Evolutionary conservation across 2,797 vertebrate genomes (phyloP), one percentile per base, ranked within the genome.

Genomic region (Gila robusta): DNA sequence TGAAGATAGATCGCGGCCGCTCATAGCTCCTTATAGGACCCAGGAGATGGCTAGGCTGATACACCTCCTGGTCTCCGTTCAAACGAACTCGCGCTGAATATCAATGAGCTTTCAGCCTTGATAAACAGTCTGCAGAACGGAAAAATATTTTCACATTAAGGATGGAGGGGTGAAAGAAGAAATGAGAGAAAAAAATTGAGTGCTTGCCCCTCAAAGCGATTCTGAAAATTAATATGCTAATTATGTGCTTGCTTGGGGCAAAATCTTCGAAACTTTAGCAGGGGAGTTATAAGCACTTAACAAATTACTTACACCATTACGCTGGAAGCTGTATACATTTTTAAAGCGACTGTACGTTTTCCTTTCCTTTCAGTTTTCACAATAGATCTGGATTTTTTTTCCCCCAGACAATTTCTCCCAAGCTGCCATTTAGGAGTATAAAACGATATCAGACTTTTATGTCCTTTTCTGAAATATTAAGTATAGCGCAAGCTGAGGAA

Each of bases 221-320:
- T 90, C 89, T 92, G 90, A 94, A 93, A 92, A 93, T 92, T 91
- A 91, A 94, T 92, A 93, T 92, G 92, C 91, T 94, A 94, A 94
- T 94, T 93, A 93, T 92, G 89, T 83, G 83, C 81, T 89, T 88
- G 91, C 93, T 93, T 88, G 85, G 85, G 92, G 92, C 91, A 74
- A 93, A 92, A 92, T 93, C 91, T 92, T 88, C 80, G 87, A 93
- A 92, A 93, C 91, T 93, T 92, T 90, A 91, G 91, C 91, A 90
- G 87, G 92, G 92, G 92, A 92, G 91, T 93, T 93, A 93, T 91
- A 92, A 93, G 91, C 93, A 92, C 92, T 94, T 93, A 94, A 92
- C 91, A 93, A 93, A 94, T 94, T 92, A 93, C 93, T 92, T 92
- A 93, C 88, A 93, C 92, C 89, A 92, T 92, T 92, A 91, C 69